These are phyloP conservation scores for Caenorhabditis sp. DNA, from an alignment of 2,888 invertebrate species.

Conservation along the genomic window DNA sequence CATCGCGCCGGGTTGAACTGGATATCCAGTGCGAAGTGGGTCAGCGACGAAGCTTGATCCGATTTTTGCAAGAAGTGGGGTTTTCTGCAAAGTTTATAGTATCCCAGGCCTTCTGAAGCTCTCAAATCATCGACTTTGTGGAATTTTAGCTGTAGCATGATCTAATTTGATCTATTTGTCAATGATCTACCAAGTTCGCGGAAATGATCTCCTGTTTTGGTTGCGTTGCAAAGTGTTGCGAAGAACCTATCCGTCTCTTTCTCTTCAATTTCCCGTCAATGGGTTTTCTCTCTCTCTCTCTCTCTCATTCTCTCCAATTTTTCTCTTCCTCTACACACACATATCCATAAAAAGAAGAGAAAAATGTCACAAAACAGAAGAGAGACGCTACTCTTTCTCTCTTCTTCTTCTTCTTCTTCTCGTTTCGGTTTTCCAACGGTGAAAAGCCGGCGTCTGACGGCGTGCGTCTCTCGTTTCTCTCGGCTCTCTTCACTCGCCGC, in stretches of 20 bases:
- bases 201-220: neutral
- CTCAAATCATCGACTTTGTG: too few species aligned
- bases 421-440: neutral
- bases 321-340: slow-evolving; percentile 1
- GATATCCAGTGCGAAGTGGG: too few species aligned
- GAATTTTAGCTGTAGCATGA: too few species aligned
- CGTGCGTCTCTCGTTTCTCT: slow-evolving; percentile 19
- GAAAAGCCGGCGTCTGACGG: too few species aligned
- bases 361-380: slow-evolving; percentile 28
- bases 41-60: too few species aligned
- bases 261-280: neutral
- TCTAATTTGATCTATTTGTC: too few species aligned
- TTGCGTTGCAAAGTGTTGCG: too few species aligned
- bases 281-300: neutral
- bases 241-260: neutral
- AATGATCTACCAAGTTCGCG: too few species aligned
- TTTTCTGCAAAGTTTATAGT: too few species aligned
- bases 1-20: too few species aligned
- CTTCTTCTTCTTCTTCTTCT: neutral
- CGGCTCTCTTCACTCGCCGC: neutral
- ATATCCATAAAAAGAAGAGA: slow-evolving; percentile 22
- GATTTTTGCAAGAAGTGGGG: too few species aligned
- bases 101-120: too few species aligned
- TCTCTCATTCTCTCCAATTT: neutral
- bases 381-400: slow-evolving; percentile 31